Base-by-base conservation (phyloP, 2,888 invertebrate species). In the Nudaria mundana region DNA sequence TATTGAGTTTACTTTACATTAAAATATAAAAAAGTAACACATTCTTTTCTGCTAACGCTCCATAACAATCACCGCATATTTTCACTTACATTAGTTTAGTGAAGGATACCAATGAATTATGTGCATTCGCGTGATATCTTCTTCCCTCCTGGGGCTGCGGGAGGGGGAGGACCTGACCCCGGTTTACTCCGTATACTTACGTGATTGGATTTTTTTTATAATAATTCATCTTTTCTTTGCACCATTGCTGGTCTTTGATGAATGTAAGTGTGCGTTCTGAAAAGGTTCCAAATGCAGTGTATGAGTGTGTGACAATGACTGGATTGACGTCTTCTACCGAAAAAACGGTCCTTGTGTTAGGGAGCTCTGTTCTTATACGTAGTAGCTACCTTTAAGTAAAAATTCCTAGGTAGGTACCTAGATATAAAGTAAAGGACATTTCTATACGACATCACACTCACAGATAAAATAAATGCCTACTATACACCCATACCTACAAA, bases 61-160 rank as follows among this genome's bases (percentile, higher is more conserved):
- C 72, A 6, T 43, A 52, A 71, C 76, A 79, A 80, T 76, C 78
- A 68, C 66, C 66, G 75, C 77, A 81, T 83, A 83, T 85, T 84
- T 85, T 84, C 83, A 85, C 84, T 84, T 72, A 77, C 86, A 84
- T 86, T 86, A 85, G 83, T 81, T 81, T 76, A 80, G 75, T 72
- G 72, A 66, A 77, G 78, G 78, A 79, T 76, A 82, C 81, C 83
- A 85, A 83, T 87, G 84, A 85, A 82, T 83, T 84, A 84, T 86
- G 81, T 81, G 79, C 66, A 76, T 60, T 83, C 73, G 81, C 85
- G 84, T 86, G 85, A 83, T 65, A 76, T 79, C 77, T 78, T 77
- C 69, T 67, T 79, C 69, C 75, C 74, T 45, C 54, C 66, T 66
- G 52, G 30, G 44, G 62, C n/a, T n/a, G n/a, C n/a, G n/a, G n/a